Evolutionary conservation across 1,140 invertebrate genomes (phyloP).

Genomic region (Drosophila simulans): DNA sequence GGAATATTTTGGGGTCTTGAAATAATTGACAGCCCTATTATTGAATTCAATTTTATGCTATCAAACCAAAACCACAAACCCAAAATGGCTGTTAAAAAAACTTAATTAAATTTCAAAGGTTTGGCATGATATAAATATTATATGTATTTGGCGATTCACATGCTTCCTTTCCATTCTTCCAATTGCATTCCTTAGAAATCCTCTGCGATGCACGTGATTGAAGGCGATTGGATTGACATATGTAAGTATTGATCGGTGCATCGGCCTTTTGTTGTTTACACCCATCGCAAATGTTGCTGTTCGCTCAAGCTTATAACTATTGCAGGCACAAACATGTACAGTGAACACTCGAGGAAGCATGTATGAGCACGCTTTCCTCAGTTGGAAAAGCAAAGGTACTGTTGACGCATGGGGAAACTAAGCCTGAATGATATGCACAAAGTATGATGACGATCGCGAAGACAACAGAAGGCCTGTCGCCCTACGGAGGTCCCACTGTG

Average conservation of each 20-base stretch:
- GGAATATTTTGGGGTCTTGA: too few species aligned
- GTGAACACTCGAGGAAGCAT: not conserved
- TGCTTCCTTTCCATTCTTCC: not conserved
- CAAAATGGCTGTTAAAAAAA: too few species aligned
- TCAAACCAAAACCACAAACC: too few species aligned
- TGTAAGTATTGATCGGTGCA: slow-evolving; percentile 17
- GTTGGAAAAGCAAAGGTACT: not conserved
- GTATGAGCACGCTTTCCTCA: not conserved
- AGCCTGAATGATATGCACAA: not conserved
- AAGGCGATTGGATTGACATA: not conserved
- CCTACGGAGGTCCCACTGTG: not conserved
- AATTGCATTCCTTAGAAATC: not conserved
- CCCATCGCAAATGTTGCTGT: slow-evolving; percentile 9
- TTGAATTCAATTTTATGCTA: too few species aligned
- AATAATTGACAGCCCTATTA: too few species aligned
- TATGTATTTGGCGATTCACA: too few species aligned
- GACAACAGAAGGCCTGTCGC: not conserved
- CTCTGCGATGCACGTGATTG: not conserved
- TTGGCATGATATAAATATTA: too few species aligned
- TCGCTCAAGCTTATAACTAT: slow-evolving; percentile 16
- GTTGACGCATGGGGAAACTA: not conserved
- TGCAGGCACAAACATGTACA: slow-evolving; percentile 28
- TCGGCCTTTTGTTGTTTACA: slow-evolving; percentile 34
- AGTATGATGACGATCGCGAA: too few species aligned
- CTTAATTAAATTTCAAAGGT: too few species aligned